Evolutionary conservation across 2,888 invertebrate species (phyloP).

Genomic region (Nasonia oneida): DNA sequence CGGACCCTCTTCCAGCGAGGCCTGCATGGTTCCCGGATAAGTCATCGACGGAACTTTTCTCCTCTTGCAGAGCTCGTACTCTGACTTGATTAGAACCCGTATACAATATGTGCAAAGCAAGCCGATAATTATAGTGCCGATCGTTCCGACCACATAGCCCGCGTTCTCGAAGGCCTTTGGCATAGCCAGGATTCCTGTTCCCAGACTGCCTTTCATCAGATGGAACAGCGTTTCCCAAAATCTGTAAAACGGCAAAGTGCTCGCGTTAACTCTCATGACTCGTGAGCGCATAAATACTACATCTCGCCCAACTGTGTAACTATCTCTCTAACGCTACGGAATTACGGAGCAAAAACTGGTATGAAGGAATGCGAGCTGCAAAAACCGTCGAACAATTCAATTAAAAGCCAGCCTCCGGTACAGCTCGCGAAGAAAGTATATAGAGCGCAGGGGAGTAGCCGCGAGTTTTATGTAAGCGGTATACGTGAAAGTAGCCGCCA

Average conservation of each 20-base stretch:
- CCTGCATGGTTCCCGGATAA: conserved; percentile 91
- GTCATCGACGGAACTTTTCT: conserved; percentile 84
- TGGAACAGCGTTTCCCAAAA: conserved; percentile 91
- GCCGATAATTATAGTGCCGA: conserved; percentile 92
- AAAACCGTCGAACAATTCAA: conserved; percentile 41
- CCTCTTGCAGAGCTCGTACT: conserved; percentile 81
- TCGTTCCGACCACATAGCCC: conserved; percentile 89
- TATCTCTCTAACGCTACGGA: background rate
- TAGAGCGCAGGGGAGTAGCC: background rate
- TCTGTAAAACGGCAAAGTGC: conserved; percentile 77
- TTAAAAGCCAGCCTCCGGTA: conserved; percentile 1
- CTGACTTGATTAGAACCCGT: conserved; percentile 89
- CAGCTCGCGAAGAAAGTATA: conserved; percentile 21
- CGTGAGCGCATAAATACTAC: background rate
- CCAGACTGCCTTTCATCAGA: conserved; percentile 93
- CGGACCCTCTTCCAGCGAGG: conserved; percentile 89
- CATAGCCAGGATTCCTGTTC: conserved; percentile 95
- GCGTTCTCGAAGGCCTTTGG: conserved; percentile 92
- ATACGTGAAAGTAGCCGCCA: background rate
- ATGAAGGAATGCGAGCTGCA: conserved; percentile 12
- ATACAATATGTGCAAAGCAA: conserved; percentile 96
- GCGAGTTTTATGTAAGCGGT: background rate
- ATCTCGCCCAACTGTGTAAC: background rate
- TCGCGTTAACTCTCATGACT: background rate
- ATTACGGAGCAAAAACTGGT: background rate